Conservation (phyloP, 1,140 invertebrate species). For the Lordiphosa mommai region DNA sequence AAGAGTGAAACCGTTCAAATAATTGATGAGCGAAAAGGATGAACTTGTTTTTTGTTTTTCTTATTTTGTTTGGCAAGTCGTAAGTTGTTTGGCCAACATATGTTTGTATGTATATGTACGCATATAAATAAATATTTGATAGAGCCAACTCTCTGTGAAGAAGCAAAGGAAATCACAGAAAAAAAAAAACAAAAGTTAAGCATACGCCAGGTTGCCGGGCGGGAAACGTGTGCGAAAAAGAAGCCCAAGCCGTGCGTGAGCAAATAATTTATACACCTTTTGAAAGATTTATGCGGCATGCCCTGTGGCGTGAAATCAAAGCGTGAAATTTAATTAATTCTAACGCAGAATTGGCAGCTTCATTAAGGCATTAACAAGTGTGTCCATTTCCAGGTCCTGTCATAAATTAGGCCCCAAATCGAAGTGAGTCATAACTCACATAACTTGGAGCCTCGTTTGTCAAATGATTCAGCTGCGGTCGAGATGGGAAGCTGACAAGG, state of each 20-base stretch:
- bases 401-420: constrained; percentile 1
- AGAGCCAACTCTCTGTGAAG: constrained; percentile 34
- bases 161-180: constrained; percentile 40
- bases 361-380: not conserved
- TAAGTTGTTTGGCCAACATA: constrained; percentile 62
- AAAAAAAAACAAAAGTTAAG: constrained; percentile 39
- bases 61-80: constrained; percentile 19
- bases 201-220: constrained; percentile 54
- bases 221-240: constrained; percentile 9
- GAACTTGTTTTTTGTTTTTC: not conserved
- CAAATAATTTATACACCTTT: constrained; percentile 71
- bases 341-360: constrained; percentile 20
- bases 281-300: constrained; percentile 70
- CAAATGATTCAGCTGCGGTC: constrained; percentile 54
- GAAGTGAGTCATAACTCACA: constrained; percentile 50
- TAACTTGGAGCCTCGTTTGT: constrained; percentile 23
- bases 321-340: constrained; percentile 74
- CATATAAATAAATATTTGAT: constrained; percentile 72
- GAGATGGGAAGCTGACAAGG: constrained; percentile 43
- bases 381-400: not conserved
- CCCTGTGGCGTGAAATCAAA: constrained; percentile 61
- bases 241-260: constrained; percentile 45
- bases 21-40: constrained; percentile 53
- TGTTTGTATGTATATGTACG: constrained; percentile 51
- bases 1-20: constrained; percentile 43